Conservation (phyloP, 1,140 invertebrate species). For the Manduca sexta region DNA sequence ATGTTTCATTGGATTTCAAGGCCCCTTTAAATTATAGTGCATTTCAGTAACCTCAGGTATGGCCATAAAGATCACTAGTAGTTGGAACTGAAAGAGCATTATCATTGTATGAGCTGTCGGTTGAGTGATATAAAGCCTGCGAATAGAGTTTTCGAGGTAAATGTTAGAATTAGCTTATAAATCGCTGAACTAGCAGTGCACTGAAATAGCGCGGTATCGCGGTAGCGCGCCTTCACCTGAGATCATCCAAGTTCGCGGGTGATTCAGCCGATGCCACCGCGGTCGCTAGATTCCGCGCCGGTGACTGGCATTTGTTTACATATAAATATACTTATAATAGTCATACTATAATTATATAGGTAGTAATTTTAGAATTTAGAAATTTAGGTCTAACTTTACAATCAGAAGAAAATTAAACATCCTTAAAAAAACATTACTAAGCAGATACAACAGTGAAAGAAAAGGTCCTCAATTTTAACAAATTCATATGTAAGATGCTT, state of each 20-base stretch:
- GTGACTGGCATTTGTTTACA: constrained; percentile 16
- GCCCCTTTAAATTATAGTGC: too few species aligned
- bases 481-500: too few species aligned
- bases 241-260: constrained; percentile 16
- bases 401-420: too few species aligned
- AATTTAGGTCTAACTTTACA: too few species aligned
- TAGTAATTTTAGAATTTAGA: not conserved
- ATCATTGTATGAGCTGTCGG: too few species aligned
- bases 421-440: too few species aligned
- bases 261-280: constrained; percentile 10
- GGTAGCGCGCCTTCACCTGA: constrained; percentile 16
- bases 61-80: not conserved
- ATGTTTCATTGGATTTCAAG: too few species aligned
- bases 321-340: constrained; percentile 1
- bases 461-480: too few species aligned
- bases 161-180: constrained; percentile 1
- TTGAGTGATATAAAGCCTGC: not conserved
- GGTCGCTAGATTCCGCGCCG: constrained; percentile 7
- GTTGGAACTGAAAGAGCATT: not conserved
- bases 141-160: constrained; percentile 3
- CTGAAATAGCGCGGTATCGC: constrained; percentile 14
- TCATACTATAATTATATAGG: too few species aligned
- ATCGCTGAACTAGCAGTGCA: not conserved
- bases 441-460: too few species aligned
- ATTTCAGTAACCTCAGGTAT: not conserved